A percentile compares a stretch with the other conserved stretches of the same genome.
phyloP scores from a whole-genome alignment of 2,888 invertebrate species.

The Mythimna loreyi region DNA sequence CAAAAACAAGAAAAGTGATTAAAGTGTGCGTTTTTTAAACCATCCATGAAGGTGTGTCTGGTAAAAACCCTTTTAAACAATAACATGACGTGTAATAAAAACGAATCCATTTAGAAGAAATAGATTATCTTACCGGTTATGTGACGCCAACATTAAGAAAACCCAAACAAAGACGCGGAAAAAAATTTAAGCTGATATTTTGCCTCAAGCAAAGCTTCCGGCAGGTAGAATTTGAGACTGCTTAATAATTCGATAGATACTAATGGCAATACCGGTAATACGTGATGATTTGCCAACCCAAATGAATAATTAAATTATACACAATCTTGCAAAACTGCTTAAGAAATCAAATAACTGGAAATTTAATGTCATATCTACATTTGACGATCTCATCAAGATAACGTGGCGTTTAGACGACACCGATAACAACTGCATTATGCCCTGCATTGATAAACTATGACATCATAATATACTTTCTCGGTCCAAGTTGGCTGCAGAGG shows the following conservation, averaged over 20 bases:
- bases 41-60: not conserved
- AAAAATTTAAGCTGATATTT: conserved; percentile 7
- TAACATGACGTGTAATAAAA: conserved; percentile 15
- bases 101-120: conserved; percentile 26
- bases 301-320: conserved; percentile 27
- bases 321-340: conserved; percentile 16
- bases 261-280: not conserved
- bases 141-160: not conserved
- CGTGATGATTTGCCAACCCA: conserved; percentile 29
- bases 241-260: conserved; percentile 1
- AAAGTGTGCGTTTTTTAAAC: not conserved
- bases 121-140: conserved; percentile 28
- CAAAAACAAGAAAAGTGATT: not conserved
- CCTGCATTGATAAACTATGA: conserved; percentile 72
- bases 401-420: conserved; percentile 17
- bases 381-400: conserved; percentile 27
- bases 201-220: conserved; percentile 6
- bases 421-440: conserved; percentile 48
- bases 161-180: conserved; percentile 46
- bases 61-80: not conserved
- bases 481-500: conserved; percentile 69
- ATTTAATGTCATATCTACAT: conserved; percentile 22
- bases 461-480: conserved; percentile 81
- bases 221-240: not conserved
- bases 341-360: conserved; percentile 24